Base-by-base conservation (phyloP, 2,888 invertebrate genomes). In the Pomacea canaliculata region DNA sequence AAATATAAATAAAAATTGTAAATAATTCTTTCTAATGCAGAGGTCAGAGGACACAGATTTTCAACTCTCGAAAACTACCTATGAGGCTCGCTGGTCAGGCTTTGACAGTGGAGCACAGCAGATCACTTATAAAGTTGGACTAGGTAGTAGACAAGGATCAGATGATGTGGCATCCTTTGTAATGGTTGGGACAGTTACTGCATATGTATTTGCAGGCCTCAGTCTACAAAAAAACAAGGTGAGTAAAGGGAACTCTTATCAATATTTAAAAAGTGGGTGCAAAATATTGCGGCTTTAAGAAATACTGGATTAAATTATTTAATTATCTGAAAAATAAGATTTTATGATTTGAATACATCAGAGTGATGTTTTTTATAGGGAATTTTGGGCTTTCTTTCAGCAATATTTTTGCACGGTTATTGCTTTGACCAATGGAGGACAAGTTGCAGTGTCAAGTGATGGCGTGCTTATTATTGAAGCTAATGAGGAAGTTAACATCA, bases 31-130 rank as follows among this genome's bases (percentile, higher is more conserved):
- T 37, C 51, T 48, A 49, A 78, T 56, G 37, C 76, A 84, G 83
- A 79, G 78, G 13, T 73, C 80, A 65, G 80, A 80, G 76, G 82
- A 83, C 70, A 80, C 79, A 27, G 81, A 82, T 69, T 80, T 79
- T 66, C 81, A 80, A 51, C 76, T 79, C 56, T 76, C 67, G 13
- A 77, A 66, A 3, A 70, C 65, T 4, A 72, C 65, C 13, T 62
- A 82, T 23, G 73, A 79, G 37, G 82, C 76, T 0, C 65, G 80
- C 37, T 85, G 84, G 85, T 78, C 76, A 49, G 84, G 84, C 18
- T 85, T 85, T 77, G 76, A 80, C 18, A 81, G 82, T 69, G 80
- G 81, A 13, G 79, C 81, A 66, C 76, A 80, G n/a, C 71, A 76
- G 49, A 78, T 83, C 2, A 77, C 78, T 0, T 85, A 83, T 66